A percentile compares a stretch with the other conserved stretches of the same genome.
Conservation (phyloP, 1,140 invertebrate genomes). For the Macrobrachium rosenbergii region DNA sequence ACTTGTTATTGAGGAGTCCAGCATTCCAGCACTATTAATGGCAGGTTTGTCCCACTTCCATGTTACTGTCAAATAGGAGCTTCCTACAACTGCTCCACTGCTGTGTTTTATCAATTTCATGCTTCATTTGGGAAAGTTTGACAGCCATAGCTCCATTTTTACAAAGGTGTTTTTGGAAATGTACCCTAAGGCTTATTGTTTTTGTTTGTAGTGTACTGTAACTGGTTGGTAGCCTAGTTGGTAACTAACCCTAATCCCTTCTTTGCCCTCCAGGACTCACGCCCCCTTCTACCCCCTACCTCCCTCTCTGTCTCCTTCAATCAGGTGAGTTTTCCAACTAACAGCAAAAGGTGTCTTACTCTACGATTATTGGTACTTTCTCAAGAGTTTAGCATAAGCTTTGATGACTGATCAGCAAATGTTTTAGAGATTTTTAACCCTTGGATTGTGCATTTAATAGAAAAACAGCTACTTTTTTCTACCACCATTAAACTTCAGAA, state of each 20-base stretch:
- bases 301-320: constrained; percentile 56
- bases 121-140: no score
- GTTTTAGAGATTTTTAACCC: no score
- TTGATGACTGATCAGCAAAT: no score
- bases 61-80: no score
- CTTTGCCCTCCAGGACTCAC: constrained; percentile 44
- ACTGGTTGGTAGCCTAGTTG: constrained; percentile 6
- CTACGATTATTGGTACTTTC: not conserved
- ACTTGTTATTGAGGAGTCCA: no score
- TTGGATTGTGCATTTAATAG: not conserved
- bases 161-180: not conserved
- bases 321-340: constrained; percentile 50
- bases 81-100: no score
- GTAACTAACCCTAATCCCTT: not conserved
- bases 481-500: no score
- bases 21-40: no score
- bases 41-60: no score
- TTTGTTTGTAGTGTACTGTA: constrained; percentile 3
- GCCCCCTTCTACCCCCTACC: constrained; percentile 39
- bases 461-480: not conserved
- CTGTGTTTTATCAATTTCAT: no score
- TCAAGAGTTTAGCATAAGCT: no score
- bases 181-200: not conserved
- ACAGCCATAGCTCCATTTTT: not conserved
- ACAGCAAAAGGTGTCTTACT: not conserved